These are phyloP conservation scores for Andrena flavipes DNA, from an alignment of 2,888 invertebrate species.

Conservation along the genomic window DNA sequence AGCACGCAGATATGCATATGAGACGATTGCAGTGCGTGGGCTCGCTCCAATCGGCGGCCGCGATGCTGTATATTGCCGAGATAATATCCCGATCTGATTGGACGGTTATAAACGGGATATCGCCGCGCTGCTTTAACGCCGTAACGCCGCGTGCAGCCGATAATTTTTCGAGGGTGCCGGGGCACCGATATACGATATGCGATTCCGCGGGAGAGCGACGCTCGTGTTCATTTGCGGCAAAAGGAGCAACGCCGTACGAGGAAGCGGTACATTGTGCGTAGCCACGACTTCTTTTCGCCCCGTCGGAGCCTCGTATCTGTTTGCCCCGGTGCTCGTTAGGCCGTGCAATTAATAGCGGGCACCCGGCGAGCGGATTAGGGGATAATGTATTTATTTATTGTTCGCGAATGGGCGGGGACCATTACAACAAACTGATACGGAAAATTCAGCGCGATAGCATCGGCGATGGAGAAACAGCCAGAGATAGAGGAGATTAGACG, in stretches of 20 bases:
- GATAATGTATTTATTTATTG: conserved; percentile 49
- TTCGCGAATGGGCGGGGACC: conserved; percentile 6
- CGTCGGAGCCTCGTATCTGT: conserved; percentile 24
- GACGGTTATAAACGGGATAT: conserved; percentile 73
- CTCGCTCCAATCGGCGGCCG: conserved; percentile 72
- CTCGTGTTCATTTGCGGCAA: conserved; percentile 36
- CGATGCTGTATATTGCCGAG: conserved; percentile 73
- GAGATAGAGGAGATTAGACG: conserved; percentile 23
- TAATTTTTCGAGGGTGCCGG: conserved; percentile 69
- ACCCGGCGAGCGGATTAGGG: conserved; percentile 3
- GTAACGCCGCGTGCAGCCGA: conserved; percentile 62
- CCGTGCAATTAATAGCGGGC: conserved; percentile 39
- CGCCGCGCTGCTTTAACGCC: conserved; percentile 63
- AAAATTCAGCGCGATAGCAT: conserved; percentile 34
- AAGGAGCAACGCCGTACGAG: conserved; percentile 49
- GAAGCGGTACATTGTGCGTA: conserved; percentile 49
- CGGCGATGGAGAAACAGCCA: conserved; percentile 20
- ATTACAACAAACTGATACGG: conserved; percentile 30
- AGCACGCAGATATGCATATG: conserved; percentile 80
- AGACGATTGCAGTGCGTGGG: conserved; percentile 76
- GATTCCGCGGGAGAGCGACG: conserved; percentile 45
- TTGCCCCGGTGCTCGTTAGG: conserved; percentile 37
- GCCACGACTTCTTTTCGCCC: background rate
- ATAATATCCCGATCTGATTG: conserved; percentile 80
- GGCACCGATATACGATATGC: conserved; percentile 56